phyloP scores from a whole-genome alignment of 2,797 vertebrate genomes.

The Scomberomorus guttatus region DNA sequence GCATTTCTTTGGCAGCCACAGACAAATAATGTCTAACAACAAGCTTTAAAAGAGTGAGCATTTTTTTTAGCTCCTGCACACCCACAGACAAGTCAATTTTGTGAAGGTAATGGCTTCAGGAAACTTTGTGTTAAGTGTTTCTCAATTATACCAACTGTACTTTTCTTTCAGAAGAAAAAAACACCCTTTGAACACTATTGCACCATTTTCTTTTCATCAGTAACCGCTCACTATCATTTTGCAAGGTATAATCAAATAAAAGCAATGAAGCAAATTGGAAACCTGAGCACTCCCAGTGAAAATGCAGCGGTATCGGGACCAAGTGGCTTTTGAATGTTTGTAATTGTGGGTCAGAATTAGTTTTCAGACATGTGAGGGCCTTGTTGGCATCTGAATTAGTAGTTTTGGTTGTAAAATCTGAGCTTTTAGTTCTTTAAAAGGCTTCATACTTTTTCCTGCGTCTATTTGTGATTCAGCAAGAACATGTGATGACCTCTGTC shows the following conservation, averaged over 20 bases:
- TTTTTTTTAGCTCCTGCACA: too few relatives aligned
- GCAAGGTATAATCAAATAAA: neutral
- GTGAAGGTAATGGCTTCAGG: constrained; percentile 8
- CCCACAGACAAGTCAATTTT: neutral
- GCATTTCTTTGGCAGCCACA: neutral
- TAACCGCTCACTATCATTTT: neutral
- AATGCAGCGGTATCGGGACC: neutral
- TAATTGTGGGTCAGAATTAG: neutral
- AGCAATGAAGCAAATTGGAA: neutral
- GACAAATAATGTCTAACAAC: neutral
- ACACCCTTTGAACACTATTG: neutral
- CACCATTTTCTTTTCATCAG: neutral
- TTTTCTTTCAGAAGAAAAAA: neutral
- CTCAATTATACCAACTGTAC: constrained; percentile 5
- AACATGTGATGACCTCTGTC: neutral
- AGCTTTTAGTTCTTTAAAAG: neutral
- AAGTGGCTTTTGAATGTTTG: constrained; percentile 4
- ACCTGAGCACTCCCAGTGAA: neutral
- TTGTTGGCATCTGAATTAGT: constrained; percentile 21
- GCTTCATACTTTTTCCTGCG: neutral
- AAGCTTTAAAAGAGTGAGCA: neutral
- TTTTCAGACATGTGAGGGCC: neutral
- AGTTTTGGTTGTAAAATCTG: neutral
- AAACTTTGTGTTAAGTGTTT: constrained; percentile 1
- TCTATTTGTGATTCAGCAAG: neutral